These are phyloP conservation scores for Synanthedon andrenaeformis DNA, from an alignment of 2,888 invertebrate species.

Conservation along the genomic window DNA sequence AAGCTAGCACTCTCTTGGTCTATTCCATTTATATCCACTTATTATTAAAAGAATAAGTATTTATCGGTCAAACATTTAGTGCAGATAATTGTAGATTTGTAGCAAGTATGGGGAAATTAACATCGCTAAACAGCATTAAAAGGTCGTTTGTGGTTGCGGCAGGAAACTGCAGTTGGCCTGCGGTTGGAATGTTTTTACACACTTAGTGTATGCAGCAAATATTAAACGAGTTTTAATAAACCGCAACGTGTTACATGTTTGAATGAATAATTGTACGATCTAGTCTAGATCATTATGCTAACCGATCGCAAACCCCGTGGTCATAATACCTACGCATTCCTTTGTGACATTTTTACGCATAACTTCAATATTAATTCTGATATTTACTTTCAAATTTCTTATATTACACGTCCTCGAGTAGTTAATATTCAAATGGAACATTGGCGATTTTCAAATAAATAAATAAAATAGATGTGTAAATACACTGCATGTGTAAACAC, in stretches of 20 bases:
- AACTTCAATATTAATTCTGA: background rate
- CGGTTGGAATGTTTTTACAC: slow-evolving; percentile 45
- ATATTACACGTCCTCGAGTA: too few species aligned
- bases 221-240: slow-evolving; percentile 23
- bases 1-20: too few species aligned
- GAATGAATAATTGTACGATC: slow-evolving; percentile 21
- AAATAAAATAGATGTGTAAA: too few species aligned
- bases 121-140: slow-evolving; percentile 44
- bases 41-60: background rate
- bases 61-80: background rate
- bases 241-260: slow-evolving; percentile 9
- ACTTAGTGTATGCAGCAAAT: slow-evolving; percentile 23
- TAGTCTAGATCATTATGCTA: slow-evolving; percentile 8
- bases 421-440: too few species aligned
- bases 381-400: too few species aligned
- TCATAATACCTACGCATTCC: slow-evolving; percentile 9
- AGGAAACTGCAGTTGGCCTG: slow-evolving; percentile 52
- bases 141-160: slow-evolving; percentile 55
- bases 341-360: background rate
- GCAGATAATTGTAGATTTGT: background rate
- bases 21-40: too few species aligned
- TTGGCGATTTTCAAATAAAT: too few species aligned
- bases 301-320: slow-evolving; percentile 5
- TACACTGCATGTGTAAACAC: too few species aligned
- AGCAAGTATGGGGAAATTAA: slow-evolving; percentile 20